These are phyloP conservation scores for Calephelis perditalis DNA, from an alignment of 2,888 invertebrate genomes.

Conservation along the genomic window DNA sequence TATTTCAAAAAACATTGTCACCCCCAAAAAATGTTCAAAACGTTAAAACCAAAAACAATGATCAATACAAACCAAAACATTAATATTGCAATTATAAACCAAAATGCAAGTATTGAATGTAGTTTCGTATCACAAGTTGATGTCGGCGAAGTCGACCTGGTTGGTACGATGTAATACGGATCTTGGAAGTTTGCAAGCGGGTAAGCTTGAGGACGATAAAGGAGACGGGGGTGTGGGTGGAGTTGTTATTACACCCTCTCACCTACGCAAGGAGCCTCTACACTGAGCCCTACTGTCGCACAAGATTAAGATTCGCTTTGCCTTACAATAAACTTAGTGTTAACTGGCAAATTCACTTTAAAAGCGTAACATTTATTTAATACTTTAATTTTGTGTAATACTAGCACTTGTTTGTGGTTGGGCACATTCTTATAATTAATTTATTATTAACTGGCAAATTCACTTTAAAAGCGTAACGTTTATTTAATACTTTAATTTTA, in stretches of 20 bases:
- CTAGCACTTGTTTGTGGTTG: too few species aligned
- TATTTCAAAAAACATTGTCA: too few species aligned
- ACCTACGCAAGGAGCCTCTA: constrained; percentile 67
- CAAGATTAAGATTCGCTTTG: constrained; percentile 69
- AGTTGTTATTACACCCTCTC: constrained; percentile 76
- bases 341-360: constrained; percentile 4
- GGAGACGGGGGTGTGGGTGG: constrained; percentile 48
- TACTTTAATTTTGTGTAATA: too few species aligned
- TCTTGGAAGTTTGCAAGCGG: constrained; percentile 65
- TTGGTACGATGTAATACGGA: constrained; percentile 67
- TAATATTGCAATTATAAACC: neutral
- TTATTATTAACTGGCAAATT: constrained; percentile 25
- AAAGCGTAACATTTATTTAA: too few species aligned
- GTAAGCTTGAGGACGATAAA: constrained; percentile 52
- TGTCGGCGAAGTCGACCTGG: constrained; percentile 61
- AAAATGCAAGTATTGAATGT: constrained; percentile 16
- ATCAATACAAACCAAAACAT: too few species aligned
- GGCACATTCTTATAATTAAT: constrained; percentile 51
- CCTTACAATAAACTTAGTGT: constrained; percentile 58
- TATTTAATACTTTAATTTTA: too few species aligned
- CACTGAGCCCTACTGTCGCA: constrained; percentile 61
- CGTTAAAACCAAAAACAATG: too few species aligned
- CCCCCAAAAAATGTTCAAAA: too few species aligned
- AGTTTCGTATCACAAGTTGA: constrained; percentile 53
- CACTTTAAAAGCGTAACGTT: neutral